Percentiles rank a stretch among this genome's conserved stretches.
Conservation (phyloP, 2,888 invertebrate species). For the Cryptosula pallasiana region DNA sequence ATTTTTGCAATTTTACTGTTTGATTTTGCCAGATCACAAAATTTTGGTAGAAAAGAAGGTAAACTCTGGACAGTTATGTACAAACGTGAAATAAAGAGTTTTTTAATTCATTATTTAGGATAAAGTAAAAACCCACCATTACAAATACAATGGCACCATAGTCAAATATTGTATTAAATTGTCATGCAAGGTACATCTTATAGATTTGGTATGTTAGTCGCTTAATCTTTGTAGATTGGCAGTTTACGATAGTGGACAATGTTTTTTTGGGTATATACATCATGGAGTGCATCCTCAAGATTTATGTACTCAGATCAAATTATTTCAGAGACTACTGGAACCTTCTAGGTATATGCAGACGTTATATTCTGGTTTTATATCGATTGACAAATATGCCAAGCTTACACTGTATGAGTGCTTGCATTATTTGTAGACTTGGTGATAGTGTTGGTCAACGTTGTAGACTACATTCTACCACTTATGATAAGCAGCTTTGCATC, state of each 20-base stretch:
- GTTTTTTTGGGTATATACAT: constrained; percentile 32
- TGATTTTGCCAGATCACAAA: too few relatives aligned
- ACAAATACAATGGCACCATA: too few relatives aligned
- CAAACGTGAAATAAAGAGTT: too few relatives aligned
- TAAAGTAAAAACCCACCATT: too few relatives aligned
- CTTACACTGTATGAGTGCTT: not conserved
- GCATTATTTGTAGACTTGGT: constrained; percentile 29
- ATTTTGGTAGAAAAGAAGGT: too few relatives aligned
- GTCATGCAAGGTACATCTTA: too few relatives aligned
- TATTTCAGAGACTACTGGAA: constrained; percentile 32
- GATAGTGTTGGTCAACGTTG: constrained; percentile 29
- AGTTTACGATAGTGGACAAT: constrained; percentile 27
- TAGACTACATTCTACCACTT: constrained; percentile 30
- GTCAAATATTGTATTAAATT: too few relatives aligned
- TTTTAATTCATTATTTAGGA: too few relatives aligned
- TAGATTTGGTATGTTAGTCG: too few relatives aligned
- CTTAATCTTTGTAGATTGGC: constrained; percentile 21
- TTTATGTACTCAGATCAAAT: constrained; percentile 30
- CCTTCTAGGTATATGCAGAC: constrained; percentile 28
- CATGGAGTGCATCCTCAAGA: constrained; percentile 30
- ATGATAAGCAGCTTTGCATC: constrained; percentile 27
- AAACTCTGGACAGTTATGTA: too few relatives aligned
- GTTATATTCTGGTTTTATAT: not conserved
- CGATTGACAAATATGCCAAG: too few relatives aligned
- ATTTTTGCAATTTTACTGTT: too few relatives aligned